Conservation (phyloP, 2,797 vertebrate genomes). For the Silurus aristotelis region DNA sequence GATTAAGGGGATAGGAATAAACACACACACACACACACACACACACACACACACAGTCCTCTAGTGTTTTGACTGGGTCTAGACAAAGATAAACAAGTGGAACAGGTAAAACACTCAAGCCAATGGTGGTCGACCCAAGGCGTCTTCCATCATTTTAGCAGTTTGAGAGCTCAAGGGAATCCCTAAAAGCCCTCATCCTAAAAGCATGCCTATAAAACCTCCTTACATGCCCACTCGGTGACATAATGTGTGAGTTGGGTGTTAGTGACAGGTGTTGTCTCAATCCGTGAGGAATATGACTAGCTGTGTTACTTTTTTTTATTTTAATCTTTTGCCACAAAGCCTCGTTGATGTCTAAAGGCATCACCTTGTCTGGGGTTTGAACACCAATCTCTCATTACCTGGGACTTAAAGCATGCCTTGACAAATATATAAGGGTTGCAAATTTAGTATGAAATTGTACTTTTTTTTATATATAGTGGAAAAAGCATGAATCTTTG, state of each 20-base stretch:
- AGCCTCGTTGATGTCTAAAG: background rate
- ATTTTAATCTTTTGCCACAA: background rate
- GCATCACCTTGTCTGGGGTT: slow-evolving; percentile 17
- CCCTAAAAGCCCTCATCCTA: slow-evolving; percentile 29
- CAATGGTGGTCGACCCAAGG: background rate
- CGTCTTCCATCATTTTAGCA: slow-evolving; percentile 12
- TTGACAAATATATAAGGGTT: background rate
- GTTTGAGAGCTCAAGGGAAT: slow-evolving; percentile 12
- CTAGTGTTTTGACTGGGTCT: slow-evolving; percentile 26
- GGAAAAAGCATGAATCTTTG: slow-evolving; percentile 17
- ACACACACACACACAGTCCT: background rate
- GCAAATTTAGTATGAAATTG: background rate
- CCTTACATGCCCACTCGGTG: slow-evolving; percentile 14
- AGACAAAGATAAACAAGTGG: slow-evolving; percentile 40
- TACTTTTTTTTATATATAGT: background rate
- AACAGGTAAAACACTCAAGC: slow-evolving; percentile 12
- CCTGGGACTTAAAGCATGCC: background rate
- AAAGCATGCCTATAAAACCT: slow-evolving; percentile 21
- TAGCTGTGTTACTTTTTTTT: background rate
- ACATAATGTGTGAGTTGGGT: slow-evolving; percentile 26
- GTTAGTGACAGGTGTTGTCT: slow-evolving; percentile 37
- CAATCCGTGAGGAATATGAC: background rate
- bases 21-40: slow-evolving; percentile 5
- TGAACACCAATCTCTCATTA: slow-evolving; percentile 2
- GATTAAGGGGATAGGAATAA: background rate